These are phyloP conservation scores for Schizaphis graminum DNA, from an alignment of 2,888 invertebrate species.

Conservation along the genomic window DNA sequence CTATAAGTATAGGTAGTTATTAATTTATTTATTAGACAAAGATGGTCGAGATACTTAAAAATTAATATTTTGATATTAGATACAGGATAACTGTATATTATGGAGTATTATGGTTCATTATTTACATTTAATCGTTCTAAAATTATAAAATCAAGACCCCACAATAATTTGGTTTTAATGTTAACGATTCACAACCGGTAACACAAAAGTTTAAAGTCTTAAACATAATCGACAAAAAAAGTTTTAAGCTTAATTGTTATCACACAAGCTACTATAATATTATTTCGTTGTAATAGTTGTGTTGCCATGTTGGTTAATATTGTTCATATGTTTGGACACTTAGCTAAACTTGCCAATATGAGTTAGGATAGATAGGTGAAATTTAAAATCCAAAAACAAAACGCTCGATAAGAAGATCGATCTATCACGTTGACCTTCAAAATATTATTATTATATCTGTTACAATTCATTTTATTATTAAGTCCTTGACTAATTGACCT, in stretches of 20 bases:
- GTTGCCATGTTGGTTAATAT: not conserved
- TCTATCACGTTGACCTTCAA: not conserved
- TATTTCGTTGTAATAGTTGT: not conserved
- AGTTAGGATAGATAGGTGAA: not conserved
- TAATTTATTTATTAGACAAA: not conserved
- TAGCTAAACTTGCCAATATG: not conserved
- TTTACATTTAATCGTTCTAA: not conserved
- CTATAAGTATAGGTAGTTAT: not conserved
- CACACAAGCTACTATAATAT: not conserved
- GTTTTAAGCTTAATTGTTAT: not conserved
- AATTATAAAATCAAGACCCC: not conserved
- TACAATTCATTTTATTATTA: not conserved
- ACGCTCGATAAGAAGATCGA: not conserved
- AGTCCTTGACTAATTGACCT: conserved; percentile 32
- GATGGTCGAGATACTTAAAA: not conserved
- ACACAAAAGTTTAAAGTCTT: not conserved
- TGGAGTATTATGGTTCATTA: not conserved
- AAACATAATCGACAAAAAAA: not conserved
- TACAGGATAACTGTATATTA: not conserved
- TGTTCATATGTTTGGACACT: not conserved
- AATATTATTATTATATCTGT: not conserved
- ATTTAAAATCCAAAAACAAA: not conserved
- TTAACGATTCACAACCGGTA: not conserved
- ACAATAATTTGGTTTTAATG: not conserved
- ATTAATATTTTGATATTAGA: too few relatives aligned